These are phyloP conservation scores for Dolichomitus sp. DNA, from an alignment of 2,888 invertebrate genomes.

Conservation along the genomic window DNA sequence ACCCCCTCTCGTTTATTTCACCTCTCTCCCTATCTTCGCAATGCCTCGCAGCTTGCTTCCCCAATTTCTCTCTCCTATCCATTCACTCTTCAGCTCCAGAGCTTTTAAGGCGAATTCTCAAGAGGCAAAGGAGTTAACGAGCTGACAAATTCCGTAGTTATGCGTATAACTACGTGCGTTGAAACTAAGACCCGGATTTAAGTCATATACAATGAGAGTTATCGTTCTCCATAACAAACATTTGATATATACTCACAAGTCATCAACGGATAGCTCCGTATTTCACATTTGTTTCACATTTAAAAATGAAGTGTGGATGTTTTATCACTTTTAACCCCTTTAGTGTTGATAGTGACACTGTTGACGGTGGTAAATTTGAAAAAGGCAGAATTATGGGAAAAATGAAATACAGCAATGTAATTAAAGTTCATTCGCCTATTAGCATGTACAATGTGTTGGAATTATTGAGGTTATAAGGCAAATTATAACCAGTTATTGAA, in stretches of 20 bases:
- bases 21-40: constrained; percentile 11
- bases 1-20: constrained; percentile 45
- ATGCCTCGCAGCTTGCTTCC: constrained; percentile 5
- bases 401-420: too few relatives aligned
- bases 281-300: not conserved
- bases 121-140: constrained; percentile 31
- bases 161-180: constrained; percentile 7
- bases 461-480: too few relatives aligned
- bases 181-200: not conserved
- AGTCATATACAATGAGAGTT: not conserved
- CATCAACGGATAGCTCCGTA: not conserved
- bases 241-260: not conserved
- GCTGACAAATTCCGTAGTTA: constrained; percentile 26
- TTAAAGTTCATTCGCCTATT: too few relatives aligned
- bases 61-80: not conserved
- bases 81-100: constrained; percentile 21
- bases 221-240: not conserved
- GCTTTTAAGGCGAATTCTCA: constrained; percentile 40
- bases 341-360: too few relatives aligned
- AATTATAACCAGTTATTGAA: too few relatives aligned
- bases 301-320: too few relatives aligned
- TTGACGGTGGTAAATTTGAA: too few relatives aligned
- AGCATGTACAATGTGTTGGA: too few relatives aligned
- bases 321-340: too few relatives aligned
- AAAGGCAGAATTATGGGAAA: too few relatives aligned